Evolutionary conservation across 2,888 invertebrate genomes (phyloP).

Genomic region (Brachynemurus nebulosus): DNA sequence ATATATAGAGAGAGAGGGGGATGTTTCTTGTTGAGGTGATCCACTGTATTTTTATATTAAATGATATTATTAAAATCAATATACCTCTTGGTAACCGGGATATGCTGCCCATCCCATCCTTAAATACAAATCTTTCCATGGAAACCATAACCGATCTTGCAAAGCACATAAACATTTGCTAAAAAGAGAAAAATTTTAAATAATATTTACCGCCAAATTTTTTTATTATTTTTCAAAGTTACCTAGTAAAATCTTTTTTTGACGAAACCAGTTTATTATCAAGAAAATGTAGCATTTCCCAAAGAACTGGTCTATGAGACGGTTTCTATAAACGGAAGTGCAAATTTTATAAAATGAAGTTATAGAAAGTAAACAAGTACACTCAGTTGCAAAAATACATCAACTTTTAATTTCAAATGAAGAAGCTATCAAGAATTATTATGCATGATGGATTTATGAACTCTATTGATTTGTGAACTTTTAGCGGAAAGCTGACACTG

Average conservation of each 20-base stretch:
- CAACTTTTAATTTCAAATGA: too few species aligned
- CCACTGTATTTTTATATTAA: too few species aligned
- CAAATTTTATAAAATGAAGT: background rate
- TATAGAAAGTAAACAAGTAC: too few species aligned
- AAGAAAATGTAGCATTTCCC: background rate
- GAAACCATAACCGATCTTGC: conserved; percentile 1
- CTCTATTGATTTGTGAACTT: too few species aligned
- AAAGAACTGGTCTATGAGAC: background rate
- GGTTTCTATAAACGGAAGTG: conserved; percentile 3
- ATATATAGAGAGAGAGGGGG: too few species aligned
- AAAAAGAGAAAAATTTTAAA: background rate
- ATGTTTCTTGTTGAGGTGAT: too few species aligned
- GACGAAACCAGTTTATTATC: background rate
- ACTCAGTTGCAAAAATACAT: too few species aligned
- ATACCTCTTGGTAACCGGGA: background rate
- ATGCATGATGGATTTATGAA: too few species aligned
- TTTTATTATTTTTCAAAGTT: background rate
- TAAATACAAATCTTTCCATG: conserved; percentile 4
- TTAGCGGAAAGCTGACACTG: too few species aligned
- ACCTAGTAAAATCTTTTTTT: background rate
- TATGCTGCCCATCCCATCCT: background rate
- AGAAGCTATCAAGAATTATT: too few species aligned
- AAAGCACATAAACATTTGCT: background rate
- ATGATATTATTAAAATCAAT: too few species aligned
- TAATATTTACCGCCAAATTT: background rate